Percentiles rank a stretch among this genome's conserved stretches.
Evolutionary conservation across 2,888 invertebrate species (phyloP).

Genomic region (Acrobasis repandana): DNA sequence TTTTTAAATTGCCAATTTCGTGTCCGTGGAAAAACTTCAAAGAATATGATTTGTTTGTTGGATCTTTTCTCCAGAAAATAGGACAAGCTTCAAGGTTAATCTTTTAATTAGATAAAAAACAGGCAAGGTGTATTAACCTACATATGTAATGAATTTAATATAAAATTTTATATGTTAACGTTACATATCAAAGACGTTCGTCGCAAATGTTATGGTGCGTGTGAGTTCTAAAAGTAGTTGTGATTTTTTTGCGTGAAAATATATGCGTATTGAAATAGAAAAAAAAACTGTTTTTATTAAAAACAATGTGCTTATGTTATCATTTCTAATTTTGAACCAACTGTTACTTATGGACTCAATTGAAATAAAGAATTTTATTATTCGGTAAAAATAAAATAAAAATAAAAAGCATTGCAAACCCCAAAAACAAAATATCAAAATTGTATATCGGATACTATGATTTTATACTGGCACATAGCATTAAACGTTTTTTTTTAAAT

Average conservation of each 20-base stretch:
- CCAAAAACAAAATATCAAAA: background rate
- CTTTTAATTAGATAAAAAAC: constrained; percentile 20
- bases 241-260: background rate
- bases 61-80: constrained; percentile 4
- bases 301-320: too few relatives aligned
- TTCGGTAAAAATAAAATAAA: too few relatives aligned
- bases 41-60: background rate
- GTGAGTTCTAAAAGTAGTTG: background rate
- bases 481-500: too few relatives aligned
- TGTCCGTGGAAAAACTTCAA: background rate
- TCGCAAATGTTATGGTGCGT: background rate
- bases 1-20: background rate
- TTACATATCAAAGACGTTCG: constrained; percentile 7
- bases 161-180: constrained; percentile 13
- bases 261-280: background rate
- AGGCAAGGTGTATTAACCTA: constrained; percentile 18
- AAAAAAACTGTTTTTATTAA: too few relatives aligned
- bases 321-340: too few relatives aligned
- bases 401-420: too few relatives aligned
- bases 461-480: background rate
- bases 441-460: background rate
- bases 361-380: too few relatives aligned
- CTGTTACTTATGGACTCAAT: too few relatives aligned
- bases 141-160: constrained; percentile 11
- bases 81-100: constrained; percentile 16